phyloP scores from a whole-genome alignment of 2,113 vertebrate species.

The Murina feae region DNA sequence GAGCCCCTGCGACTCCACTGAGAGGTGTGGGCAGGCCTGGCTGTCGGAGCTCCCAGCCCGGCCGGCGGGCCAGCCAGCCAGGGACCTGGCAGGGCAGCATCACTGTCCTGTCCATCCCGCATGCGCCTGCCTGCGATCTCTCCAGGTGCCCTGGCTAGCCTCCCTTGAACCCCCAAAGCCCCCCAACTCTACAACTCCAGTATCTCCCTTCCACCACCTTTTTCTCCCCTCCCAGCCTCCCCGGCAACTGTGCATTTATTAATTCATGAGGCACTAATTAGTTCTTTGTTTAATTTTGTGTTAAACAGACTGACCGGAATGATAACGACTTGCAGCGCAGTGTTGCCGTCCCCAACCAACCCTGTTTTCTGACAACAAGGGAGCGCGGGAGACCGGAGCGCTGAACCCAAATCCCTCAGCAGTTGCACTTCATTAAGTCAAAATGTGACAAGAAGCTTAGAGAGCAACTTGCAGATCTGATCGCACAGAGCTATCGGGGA shows the following conservation, averaged over 20 bases:
- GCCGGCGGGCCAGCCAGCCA: not conserved
- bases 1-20: not conserved
- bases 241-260: slow-evolving; percentile 99
- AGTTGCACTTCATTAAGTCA: slow-evolving; percentile 99
- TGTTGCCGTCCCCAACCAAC: slow-evolving; percentile 97
- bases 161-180: slow-evolving; percentile 28
- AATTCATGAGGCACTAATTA: slow-evolving; percentile 99
- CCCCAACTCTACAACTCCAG: slow-evolving; percentile 80
- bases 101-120: not conserved
- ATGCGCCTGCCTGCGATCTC: not conserved
- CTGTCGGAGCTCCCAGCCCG: not conserved
- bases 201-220: slow-evolving; percentile 99
- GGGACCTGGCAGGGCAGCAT: not conserved
- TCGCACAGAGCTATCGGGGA: slow-evolving; percentile 98
- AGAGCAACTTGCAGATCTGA: slow-evolving; percentile 99
- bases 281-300: slow-evolving; percentile 99
- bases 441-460: slow-evolving; percentile 99
- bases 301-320: slow-evolving; percentile 99
- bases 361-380: slow-evolving; percentile 99
- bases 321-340: slow-evolving; percentile 99
- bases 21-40: not conserved
- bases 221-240: slow-evolving; percentile 89
- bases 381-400: slow-evolving; percentile 97
- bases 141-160: not conserved
- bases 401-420: slow-evolving; percentile 99